Conservation (phyloP, 2,113 vertebrate species). For the Corvus cornix region DNA sequence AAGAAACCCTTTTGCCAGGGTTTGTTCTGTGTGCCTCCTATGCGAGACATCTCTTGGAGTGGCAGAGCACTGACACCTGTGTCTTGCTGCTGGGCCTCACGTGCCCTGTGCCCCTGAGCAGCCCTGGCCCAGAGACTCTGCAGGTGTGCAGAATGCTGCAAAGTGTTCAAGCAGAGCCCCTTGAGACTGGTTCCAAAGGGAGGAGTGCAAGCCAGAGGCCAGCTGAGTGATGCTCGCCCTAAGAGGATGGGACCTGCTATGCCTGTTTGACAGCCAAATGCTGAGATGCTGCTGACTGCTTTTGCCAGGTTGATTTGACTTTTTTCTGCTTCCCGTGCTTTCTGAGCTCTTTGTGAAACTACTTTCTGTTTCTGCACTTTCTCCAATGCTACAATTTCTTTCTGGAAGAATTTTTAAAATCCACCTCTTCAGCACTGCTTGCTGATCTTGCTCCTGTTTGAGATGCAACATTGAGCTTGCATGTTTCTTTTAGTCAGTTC, state of each 20-base stretch:
- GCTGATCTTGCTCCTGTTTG: not conserved
- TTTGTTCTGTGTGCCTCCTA: not conserved
- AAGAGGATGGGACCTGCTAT: not conserved
- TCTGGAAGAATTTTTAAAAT: not conserved
- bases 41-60: not conserved
- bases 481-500: not conserved
- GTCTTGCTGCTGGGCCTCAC: not conserved
- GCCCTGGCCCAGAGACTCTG: not conserved
- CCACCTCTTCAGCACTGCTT: not conserved
- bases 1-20: not conserved
- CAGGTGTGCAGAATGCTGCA: not conserved
- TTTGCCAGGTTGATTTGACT: not conserved
- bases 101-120: not conserved
- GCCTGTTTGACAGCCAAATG: not conserved
- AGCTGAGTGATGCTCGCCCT: not conserved
- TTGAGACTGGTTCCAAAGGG: not conserved
- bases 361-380: not conserved
- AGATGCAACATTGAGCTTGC: not conserved
- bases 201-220: not conserved
- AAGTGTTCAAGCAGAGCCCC: accelerated
- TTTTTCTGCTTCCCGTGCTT: not conserved
- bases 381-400: not conserved
- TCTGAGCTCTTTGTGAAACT: not conserved
- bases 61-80: not conserved
- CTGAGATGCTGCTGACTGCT: not conserved